These are phyloP conservation scores for Theocolax elegans DNA, from an alignment of 1,140 invertebrate genomes.

Conservation along the genomic window DNA sequence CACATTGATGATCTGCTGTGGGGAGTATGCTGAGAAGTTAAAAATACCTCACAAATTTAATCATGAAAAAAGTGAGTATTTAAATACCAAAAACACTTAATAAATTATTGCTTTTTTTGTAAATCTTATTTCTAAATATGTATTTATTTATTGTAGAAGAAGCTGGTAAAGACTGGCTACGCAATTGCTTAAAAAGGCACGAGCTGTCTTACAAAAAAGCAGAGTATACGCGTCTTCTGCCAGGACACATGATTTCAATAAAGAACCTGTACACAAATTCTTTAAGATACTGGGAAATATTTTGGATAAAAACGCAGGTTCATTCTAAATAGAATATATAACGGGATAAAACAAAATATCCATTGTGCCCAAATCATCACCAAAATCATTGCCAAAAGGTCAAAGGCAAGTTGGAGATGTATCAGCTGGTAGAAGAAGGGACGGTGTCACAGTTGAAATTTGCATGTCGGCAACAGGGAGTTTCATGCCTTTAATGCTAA, in stretches of 20 bases:
- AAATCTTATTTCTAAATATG: too few relatives aligned
- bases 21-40: background rate
- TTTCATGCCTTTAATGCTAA: constrained; percentile 57
- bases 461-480: constrained; percentile 58
- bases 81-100: too few relatives aligned
- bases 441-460: constrained; percentile 55
- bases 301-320: background rate
- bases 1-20: too few relatives aligned
- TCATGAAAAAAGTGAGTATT: constrained; percentile 19
- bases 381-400: constrained; percentile 31
- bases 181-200: constrained; percentile 20
- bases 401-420: constrained; percentile 48
- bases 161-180: constrained; percentile 23
- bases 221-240: constrained; percentile 18
- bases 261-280: background rate
- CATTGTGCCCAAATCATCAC: background rate
- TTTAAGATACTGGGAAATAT: background rate
- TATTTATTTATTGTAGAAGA: too few relatives aligned
- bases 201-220: background rate
- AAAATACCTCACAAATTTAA: constrained; percentile 6
- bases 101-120: too few relatives aligned
- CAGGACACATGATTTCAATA: constrained; percentile 13
- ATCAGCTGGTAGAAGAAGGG: constrained; percentile 50
- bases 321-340: constrained; percentile 1
- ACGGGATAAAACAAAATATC: constrained; percentile 9